phyloP scores from a whole-genome alignment of 2,113 vertebrate genomes.

The Gyps fulvus region DNA sequence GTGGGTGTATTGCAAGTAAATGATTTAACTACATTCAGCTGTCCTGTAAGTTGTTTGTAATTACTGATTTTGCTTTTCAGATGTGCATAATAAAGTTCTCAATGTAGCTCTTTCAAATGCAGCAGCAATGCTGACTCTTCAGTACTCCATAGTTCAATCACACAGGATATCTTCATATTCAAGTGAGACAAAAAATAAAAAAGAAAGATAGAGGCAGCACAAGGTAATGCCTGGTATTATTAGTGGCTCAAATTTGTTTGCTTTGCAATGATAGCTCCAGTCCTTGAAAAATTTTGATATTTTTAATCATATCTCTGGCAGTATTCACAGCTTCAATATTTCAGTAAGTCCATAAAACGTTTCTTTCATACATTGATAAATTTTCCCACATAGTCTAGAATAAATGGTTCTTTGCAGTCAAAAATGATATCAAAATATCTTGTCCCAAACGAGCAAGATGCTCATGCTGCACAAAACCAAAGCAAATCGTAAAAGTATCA shows the following conservation, averaged over 20 bases:
- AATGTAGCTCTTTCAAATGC: slow-evolving; percentile 63
- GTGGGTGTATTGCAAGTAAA: slow-evolving; percentile 65
- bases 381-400: not conserved
- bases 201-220: not conserved
- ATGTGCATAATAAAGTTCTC: slow-evolving; percentile 74
- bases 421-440: not conserved
- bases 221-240: not conserved
- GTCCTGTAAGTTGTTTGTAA: slow-evolving; percentile 75
- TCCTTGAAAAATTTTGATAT: not conserved
- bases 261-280: not conserved
- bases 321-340: not conserved
- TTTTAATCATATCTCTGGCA: slow-evolving; percentile 16
- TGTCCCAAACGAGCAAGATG: not conserved
- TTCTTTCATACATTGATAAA: not conserved
- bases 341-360: not conserved
- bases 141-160: slow-evolving; percentile 62
- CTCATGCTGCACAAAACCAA: not conserved
- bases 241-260: not conserved
- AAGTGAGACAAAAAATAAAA: slow-evolving; percentile 49
- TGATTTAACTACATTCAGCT: slow-evolving; percentile 79
- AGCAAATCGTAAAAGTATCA: not conserved
- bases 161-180: slow-evolving; percentile 62
- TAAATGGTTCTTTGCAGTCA: not conserved
- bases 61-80: slow-evolving; percentile 77
- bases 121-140: slow-evolving; percentile 73